Percentiles rank a stretch among this genome's conserved stretches.
phyloP scores from a whole-genome alignment of 2,113 vertebrate species.

The Apteryx mantelli region DNA sequence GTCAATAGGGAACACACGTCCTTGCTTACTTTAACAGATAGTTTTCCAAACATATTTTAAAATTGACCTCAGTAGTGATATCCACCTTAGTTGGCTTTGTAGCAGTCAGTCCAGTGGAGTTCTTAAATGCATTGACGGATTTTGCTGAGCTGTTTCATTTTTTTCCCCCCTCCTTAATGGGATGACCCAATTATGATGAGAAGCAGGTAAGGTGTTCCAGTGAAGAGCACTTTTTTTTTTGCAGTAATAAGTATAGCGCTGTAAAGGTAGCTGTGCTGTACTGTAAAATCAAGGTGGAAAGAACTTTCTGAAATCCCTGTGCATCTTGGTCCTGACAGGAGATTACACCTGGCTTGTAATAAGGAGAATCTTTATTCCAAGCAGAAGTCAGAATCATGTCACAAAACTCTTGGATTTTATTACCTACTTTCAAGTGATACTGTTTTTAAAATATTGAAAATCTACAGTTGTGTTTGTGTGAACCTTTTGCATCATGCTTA shows the following conservation, averaged over 20 bases:
- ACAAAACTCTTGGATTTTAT: background rate
- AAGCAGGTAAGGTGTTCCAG: background rate
- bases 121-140: background rate
- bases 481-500: background rate
- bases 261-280: background rate
- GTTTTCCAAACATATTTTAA: background rate
- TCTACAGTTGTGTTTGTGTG: background rate
- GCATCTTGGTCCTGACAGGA: background rate
- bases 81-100: background rate
- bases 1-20: background rate
- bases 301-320: background rate
- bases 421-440: background rate
- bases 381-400: background rate
- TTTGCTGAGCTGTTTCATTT: background rate
- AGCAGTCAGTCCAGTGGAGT: background rate
- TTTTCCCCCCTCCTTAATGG: background rate
- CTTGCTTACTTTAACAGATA: background rate
- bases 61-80: background rate
- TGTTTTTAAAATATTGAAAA: background rate
- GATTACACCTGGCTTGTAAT: background rate
- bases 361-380: background rate
- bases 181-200: background rate
- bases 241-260: background rate
- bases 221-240: background rate
- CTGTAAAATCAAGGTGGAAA: background rate